A percentile compares a stretch with the other conserved stretches of the same genome.
Conservation (phyloP, 2,797 vertebrate genomes). For the Rhabdomys pumilio region DNA sequence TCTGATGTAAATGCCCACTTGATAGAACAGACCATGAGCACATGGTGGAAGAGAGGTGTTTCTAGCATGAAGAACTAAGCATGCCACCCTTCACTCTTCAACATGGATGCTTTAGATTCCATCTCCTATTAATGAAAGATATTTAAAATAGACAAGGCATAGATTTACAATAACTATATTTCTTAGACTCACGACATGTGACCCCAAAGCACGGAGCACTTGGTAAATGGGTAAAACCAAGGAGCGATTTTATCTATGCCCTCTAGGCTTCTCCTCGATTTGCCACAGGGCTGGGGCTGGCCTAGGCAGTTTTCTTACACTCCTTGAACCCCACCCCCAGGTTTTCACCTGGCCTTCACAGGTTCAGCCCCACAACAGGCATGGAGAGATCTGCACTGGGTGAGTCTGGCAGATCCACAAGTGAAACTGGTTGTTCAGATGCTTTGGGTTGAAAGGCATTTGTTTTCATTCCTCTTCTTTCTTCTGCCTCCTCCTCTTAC, state of each 20-base stretch:
- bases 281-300: conserved; percentile 56
- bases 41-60: neutral
- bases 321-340: neutral
- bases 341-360: neutral
- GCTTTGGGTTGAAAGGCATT: conserved; percentile 67
- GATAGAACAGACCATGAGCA: neutral
- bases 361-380: neutral
- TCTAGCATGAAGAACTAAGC: neutral
- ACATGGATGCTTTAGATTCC: neutral
- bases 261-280: conserved; percentile 39
- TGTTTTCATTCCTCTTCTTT: conserved; percentile 70
- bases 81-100: neutral
- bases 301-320: neutral
- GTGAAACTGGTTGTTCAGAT: conserved; percentile 50
- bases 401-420: conserved; percentile 19
- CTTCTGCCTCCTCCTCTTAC: neutral
- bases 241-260: conserved; percentile 68
- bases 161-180: conserved; percentile 60
- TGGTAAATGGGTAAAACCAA: conserved; percentile 71
- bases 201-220: conserved; percentile 67
- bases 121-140: neutral
- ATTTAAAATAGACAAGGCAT: conserved; percentile 51
- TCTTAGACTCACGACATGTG: conserved; percentile 66
- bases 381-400: neutral
- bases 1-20: neutral